Percentiles rank a stretch among this genome's conserved stretches.
Evolutionary conservation across 30 jellyfish, hydroid and myxozoan genomes (phyloP).

Genomic region (Nemopilema nomurai): DNA sequence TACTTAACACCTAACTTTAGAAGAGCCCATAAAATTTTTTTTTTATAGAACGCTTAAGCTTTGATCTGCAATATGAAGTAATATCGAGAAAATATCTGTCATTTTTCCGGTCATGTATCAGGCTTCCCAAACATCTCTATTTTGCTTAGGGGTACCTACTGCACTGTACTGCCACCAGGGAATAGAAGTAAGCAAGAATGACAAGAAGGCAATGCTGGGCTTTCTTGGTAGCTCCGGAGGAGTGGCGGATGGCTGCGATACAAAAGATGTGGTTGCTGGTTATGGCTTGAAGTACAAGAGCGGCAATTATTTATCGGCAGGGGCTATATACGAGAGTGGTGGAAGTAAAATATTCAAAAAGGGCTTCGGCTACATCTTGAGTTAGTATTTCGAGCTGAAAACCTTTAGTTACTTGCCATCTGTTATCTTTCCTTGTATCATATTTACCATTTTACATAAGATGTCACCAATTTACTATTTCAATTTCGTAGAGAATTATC

Average conservation of each 20-base stretch:
- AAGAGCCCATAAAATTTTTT: no score
- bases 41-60: no score
- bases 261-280: slow-evolving; percentile 20
- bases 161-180: slow-evolving; percentile 18
- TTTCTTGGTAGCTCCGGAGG: slow-evolving; percentile 20
- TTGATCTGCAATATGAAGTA: no score
- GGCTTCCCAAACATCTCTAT: no score
- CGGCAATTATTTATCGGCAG: not conserved
- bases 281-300: slow-evolving; percentile 23
- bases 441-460: no score
- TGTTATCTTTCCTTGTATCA: no score
- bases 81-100: no score
- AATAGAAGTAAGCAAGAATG: not conserved
- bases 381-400: not conserved
- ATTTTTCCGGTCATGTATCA: no score
- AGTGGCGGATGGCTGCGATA: not conserved
- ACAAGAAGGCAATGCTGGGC: slow-evolving; percentile 13
- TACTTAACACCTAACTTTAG: no score
- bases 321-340: not conserved
- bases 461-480: no score
- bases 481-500: no score
- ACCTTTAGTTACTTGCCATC: not conserved
- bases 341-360: not conserved
- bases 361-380: slow-evolving; percentile 37
- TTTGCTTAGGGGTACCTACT: not conserved